phyloP scores from a whole-genome alignment of 2,797 vertebrate genomes.

The Chelmon rostratus region DNA sequence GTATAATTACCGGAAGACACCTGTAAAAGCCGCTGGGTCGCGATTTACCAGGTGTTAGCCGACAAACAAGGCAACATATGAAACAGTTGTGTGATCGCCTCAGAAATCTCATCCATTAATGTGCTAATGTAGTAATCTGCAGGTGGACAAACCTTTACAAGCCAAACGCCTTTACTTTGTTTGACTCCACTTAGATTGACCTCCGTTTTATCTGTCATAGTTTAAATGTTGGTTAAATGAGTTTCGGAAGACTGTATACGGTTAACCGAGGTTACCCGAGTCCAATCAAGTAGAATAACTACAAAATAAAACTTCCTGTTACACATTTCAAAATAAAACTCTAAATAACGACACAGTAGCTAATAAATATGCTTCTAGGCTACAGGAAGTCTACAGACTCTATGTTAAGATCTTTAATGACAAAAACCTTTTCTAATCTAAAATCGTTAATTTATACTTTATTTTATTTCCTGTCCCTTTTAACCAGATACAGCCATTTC shows the following conservation, averaged over 20 bases:
- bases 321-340: slow-evolving; percentile 58
- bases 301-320: slow-evolving; percentile 47
- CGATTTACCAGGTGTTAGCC: neutral
- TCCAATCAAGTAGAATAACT: neutral
- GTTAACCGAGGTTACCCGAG: neutral
- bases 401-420: neutral
- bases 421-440: neutral
- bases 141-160: slow-evolving; percentile 82
- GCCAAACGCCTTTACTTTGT: slow-evolving; percentile 81
- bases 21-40: neutral
- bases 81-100: neutral
- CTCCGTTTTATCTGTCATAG: slow-evolving; percentile 73
- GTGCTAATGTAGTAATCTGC: neutral
- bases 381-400: neutral
- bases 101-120: neutral
- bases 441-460: neutral
- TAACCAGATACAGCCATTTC: neutral
- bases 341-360: too few species aligned
- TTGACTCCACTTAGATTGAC: slow-evolving; percentile 80
- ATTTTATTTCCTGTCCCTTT: neutral
- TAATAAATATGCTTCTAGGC: too few species aligned
- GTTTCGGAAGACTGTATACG: neutral
- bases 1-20: neutral
- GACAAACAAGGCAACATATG: neutral
- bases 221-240: neutral